phyloP scores from a whole-genome alignment of 2,113 vertebrate species.

The Ariopsis seemanni region DNA sequence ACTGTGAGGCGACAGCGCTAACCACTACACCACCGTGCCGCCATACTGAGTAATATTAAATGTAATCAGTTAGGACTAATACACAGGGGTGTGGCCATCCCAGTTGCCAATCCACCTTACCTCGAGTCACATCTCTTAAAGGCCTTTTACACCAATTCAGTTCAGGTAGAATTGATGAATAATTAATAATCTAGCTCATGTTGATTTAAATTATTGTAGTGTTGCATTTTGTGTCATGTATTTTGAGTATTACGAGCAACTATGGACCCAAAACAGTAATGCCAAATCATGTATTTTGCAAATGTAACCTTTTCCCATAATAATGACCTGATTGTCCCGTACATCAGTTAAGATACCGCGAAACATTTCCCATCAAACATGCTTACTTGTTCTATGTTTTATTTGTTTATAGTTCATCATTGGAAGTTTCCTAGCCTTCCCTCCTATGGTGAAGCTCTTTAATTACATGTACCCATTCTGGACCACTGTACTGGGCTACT shows the following conservation, averaged over 20 bases:
- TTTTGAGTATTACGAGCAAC: neutral
- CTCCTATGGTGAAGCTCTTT: constrained; percentile 86
- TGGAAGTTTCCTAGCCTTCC: constrained; percentile 88
- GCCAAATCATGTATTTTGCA: neutral
- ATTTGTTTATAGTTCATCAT: constrained; percentile 84
- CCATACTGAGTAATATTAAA: neutral
- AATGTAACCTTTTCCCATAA: neutral
- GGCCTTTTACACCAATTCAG: neutral
- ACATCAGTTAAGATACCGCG: neutral
- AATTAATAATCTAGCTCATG: neutral
- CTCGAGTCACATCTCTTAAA: neutral
- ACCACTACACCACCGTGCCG: too few species aligned
- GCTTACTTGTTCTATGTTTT: constrained; percentile 6
- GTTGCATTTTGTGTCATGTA: neutral
- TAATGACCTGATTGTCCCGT: neutral
- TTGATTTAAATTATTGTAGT: neutral
- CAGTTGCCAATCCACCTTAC: neutral
- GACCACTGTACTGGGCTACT: constrained; percentile 89
- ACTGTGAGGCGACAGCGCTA: too few species aligned
- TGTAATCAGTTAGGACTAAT: neutral
- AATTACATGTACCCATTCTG: constrained; percentile 87
- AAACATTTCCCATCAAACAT: neutral
- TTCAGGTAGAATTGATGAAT: neutral
- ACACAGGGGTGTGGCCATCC: neutral
- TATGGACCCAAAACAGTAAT: neutral